Evolutionary conservation across 2,797 vertebrate genomes (phyloP).

Genomic region (Mus caroli): DNA sequence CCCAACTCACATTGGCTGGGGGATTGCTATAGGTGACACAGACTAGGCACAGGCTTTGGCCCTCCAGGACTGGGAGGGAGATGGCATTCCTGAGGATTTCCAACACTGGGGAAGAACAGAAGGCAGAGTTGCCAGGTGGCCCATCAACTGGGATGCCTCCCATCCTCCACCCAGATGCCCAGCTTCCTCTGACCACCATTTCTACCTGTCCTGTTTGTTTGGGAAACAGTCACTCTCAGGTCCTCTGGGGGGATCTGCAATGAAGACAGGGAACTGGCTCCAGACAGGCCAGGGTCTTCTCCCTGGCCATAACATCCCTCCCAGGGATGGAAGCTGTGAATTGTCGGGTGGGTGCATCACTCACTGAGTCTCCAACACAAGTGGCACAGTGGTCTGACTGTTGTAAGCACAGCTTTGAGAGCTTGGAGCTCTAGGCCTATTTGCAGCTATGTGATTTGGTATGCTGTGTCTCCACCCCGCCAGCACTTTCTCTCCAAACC

Average conservation of each 20-base stretch:
- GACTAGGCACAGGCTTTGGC: constrained; percentile 64
- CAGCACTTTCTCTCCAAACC: too few relatives aligned
- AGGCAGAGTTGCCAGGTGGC: fast-evolving
- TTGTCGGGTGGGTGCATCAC: neutral
- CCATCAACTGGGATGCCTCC: neutral
- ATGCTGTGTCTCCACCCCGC: neutral
- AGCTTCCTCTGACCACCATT: neutral
- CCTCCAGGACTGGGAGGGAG: constrained; percentile 45
- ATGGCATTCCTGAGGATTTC: neutral
- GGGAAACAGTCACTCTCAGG: constrained; percentile 34
- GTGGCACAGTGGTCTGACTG: too few relatives aligned
- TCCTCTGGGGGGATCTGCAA: constrained; percentile 77
- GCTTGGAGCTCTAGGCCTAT: neutral
- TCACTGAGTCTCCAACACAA: neutral
- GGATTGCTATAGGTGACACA: constrained; percentile 71
- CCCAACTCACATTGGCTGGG: constrained; percentile 72
- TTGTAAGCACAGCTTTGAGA: too few relatives aligned
- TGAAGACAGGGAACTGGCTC: neutral
- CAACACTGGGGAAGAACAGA: constrained; percentile 5
- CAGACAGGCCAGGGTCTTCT: neutral
- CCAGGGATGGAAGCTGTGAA: neutral
- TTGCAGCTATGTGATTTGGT: neutral
- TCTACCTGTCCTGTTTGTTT: constrained; percentile 70
- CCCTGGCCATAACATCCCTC: neutral
- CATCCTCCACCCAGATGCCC: too few relatives aligned